Base-by-base conservation (phyloP, 2,888 invertebrate species). In the Drosophila nr. perissopoda region DNA sequence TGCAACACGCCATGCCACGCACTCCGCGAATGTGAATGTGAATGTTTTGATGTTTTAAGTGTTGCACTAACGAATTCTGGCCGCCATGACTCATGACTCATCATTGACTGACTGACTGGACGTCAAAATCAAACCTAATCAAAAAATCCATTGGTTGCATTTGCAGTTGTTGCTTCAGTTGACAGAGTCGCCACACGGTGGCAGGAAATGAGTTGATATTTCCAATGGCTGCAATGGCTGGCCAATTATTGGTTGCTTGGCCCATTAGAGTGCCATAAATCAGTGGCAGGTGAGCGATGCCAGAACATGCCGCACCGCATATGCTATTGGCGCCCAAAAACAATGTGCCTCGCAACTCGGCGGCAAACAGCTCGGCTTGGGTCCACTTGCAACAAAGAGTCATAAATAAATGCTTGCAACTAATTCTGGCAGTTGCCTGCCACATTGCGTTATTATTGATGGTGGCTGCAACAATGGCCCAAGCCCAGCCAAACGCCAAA, bases 401-500 rank as follows among this genome's bases (percentile, higher is more conserved):
- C 90, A 89, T 89, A 89, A 89, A 89, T 89, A 89, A 90, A 85
- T 88, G 71, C 81, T 81, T 83, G 83, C 78, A 82, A 90, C 89
- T 82, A 90, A 88, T 89, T 83, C 76, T 88, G 90, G 82, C 88
- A 88, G 89, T 78, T 85, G 73, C 60, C 79, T 86, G 84, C 83
- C 82, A 87, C 84, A 79, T 84, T 85, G 87, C 84, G 82, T 84
- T 87, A 87, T 87, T 85, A 85, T 85, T 85, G 85, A 85, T 85
- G 87, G 81, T 77, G 66, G 56, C 76, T 56, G 70, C 76, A 81
- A 85, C 86, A 83, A 83, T 83, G 80, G 80, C 63, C 53, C 61
- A 56, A 33, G 36, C 46, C 36, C 27, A 36, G 33, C 34, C 33
- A 34, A 34, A 38, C 21, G n/a, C 49, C 29, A n/a, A 25, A 29